Conservation (phyloP, 2,113 vertebrate species). For the Corythaeola cristata region DNA sequence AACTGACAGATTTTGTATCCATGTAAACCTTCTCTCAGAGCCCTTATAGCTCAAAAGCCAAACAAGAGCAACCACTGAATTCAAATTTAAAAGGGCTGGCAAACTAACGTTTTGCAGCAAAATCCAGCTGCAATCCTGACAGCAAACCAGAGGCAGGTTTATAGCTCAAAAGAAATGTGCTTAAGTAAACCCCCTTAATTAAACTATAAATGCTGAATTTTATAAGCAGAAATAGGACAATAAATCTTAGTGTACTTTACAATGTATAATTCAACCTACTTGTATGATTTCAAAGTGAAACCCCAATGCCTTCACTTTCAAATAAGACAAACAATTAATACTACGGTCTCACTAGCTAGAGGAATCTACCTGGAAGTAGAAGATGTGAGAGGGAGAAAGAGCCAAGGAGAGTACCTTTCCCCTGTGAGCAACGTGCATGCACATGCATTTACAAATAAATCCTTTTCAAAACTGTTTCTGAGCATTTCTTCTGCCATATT, state of each 20-base stretch:
- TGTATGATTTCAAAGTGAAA: background rate
- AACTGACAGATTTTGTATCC: background rate
- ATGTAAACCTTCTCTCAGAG: background rate
- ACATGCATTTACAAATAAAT: background rate
- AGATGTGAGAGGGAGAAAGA: background rate
- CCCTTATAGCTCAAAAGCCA: background rate
- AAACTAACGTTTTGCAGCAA: background rate
- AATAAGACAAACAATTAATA: background rate
- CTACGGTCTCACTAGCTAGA: background rate
- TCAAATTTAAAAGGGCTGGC: background rate
- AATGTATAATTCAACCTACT: background rate
- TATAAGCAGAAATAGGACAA: background rate
- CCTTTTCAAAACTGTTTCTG: background rate
- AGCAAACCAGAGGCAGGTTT: background rate
- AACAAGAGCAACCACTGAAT: background rate
- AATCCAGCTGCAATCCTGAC: background rate
- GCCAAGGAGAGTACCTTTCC: background rate
- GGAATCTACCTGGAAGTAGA: background rate
- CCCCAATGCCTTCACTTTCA: background rate
- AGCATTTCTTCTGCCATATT: background rate
- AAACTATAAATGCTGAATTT: background rate
- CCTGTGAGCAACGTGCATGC: background rate
- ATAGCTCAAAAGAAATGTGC: background rate
- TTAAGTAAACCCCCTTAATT: background rate
- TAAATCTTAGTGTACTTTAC: background rate